Evolutionary conservation across 2,888 invertebrate genomes (phyloP), one percentile per base, ranked within the genome.

Genomic region (Lithophane socia): DNA sequence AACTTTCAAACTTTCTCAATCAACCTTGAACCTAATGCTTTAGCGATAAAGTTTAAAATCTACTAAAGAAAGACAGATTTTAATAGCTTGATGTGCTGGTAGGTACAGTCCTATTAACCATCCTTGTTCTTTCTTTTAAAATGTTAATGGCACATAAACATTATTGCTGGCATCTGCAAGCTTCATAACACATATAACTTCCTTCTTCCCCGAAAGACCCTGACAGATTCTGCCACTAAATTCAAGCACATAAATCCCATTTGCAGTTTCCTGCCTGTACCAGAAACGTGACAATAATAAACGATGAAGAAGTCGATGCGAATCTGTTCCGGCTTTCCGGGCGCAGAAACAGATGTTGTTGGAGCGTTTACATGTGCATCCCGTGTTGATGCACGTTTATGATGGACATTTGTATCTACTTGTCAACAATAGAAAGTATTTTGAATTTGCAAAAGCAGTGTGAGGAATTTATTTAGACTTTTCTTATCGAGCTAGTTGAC

Each of bases 301-400:
- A 82, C 29, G 75, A 77, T 60, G 75, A 66, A 70, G 61, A 75
- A 70, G 12, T 77, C 58, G 71, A 74, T 66, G 67, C 64, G 44
- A 67, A 84, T 86, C 75, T 58, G 73, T 84, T 74, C 86, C 75
- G 75, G 72, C 75, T 86, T 84, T 65, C 68, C 47, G 56, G 56
- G 56, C 70, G 8, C 82, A 54, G 68, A 69, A 81, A 74, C 83
- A 85, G 66, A 85, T 85, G 84, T 80, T 71, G 47, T 37, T 67
- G 44, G 61, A 70, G 76, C 63, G 54, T 52, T 56, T 64, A 65
- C 58, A 76, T 73, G 78, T 65, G 76, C 79, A 71, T 85, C 70
- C 66, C 52, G 63, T 67, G 63, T 49, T 77, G 63, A 47, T 77
- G 63, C 70, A 68, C 54, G 44, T 18, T 74, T 67, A 70, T 65